These are phyloP conservation scores for Rostratula benghalensis DNA, from an alignment of 2,113 vertebrate genomes.

Conservation along the genomic window DNA sequence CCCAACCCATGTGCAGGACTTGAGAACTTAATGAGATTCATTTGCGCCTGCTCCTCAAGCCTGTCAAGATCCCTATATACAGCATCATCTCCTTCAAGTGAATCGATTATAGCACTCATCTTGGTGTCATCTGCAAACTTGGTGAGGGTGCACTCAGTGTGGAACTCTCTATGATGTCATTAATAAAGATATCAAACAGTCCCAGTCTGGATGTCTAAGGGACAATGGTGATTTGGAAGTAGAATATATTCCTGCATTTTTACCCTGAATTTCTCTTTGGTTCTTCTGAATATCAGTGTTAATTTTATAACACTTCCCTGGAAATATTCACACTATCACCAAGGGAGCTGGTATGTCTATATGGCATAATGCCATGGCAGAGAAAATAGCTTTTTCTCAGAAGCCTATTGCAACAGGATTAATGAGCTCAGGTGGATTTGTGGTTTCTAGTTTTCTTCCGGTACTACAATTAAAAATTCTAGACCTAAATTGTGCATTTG, in stretches of 20 bases:
- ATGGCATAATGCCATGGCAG: not conserved
- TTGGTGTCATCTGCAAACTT: not conserved
- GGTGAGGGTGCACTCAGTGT: not conserved
- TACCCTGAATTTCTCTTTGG: not conserved
- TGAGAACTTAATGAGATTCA: not conserved
- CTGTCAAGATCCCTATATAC: not conserved
- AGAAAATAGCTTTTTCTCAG: not conserved
- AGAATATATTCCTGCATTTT: not conserved
- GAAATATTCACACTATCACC: not conserved
- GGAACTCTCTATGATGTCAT: not conserved
- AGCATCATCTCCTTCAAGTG: not conserved
- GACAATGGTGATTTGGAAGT: not conserved
- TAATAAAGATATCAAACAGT: not conserved
- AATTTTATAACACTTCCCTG: not conserved
- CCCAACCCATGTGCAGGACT: not conserved
- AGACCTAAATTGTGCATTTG: not conserved
- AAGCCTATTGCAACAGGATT: not conserved
- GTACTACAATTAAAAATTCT: not conserved
- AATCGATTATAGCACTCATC: not conserved
- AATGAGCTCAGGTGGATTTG: not conserved
- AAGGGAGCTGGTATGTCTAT: not conserved
- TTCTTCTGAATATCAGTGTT: not conserved
- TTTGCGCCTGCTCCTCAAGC: not conserved
- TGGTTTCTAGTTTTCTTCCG: not conserved
- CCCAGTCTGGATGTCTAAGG: not conserved